These are phyloP conservation scores for Hylaeus anthracinus DNA, from an alignment of 1,140 invertebrate genomes.

Conservation along the genomic window DNA sequence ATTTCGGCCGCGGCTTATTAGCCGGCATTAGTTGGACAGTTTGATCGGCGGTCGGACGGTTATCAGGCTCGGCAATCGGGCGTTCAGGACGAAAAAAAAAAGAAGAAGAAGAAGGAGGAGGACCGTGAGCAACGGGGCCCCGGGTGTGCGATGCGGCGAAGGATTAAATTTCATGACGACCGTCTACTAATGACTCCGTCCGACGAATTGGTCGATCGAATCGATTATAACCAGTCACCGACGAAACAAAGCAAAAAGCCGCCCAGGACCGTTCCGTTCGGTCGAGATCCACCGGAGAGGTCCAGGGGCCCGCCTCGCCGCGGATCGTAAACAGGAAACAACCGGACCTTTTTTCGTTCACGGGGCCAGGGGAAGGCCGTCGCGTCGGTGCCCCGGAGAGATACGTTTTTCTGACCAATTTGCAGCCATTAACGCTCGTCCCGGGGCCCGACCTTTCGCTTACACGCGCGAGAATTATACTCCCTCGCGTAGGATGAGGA, in stretches of 20 bases:
- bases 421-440: constrained; percentile 61
- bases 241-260: background rate
- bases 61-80: constrained; percentile 20
- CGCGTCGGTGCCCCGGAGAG: constrained; percentile 10
- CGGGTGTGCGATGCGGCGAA: constrained; percentile 17
- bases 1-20: constrained; percentile 36
- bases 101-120: background rate
- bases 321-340: constrained; percentile 59
- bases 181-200: constrained; percentile 55
- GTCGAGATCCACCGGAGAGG: constrained; percentile 1
- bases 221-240: constrained; percentile 58
- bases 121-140: background rate
- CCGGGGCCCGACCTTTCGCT: constrained; percentile 51
- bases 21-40: constrained; percentile 45
- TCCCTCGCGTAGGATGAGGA: constrained; percentile 3
- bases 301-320: constrained; percentile 9
- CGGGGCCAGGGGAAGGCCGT: background rate
- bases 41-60: constrained; percentile 28
- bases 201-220: constrained; percentile 65
- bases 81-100: background rate
- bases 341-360: constrained; percentile 10
- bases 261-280: constrained; percentile 18
- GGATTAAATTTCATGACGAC: constrained; percentile 62
- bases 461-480: constrained; percentile 34
- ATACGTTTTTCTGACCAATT: constrained; percentile 64